Percentiles rank a stretch among this genome's conserved stretches.
Conservation (phyloP, 1,140 invertebrate genomes). For the Procambarus clarkii region DNA sequence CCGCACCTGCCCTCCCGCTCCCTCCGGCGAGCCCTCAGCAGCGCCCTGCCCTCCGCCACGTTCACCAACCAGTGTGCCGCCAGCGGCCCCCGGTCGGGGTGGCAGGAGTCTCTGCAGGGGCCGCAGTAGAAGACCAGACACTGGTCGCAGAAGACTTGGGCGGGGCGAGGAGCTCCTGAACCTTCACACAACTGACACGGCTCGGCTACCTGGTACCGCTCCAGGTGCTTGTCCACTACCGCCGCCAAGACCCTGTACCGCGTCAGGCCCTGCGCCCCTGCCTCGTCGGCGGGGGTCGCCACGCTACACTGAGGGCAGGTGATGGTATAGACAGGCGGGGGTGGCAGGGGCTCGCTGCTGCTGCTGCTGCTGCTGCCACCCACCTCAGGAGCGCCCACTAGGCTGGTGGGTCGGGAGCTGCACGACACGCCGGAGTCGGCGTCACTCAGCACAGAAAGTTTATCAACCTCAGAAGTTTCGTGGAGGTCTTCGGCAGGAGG, state of each 20-base stretch:
- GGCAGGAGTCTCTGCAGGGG: conserved; percentile 64
- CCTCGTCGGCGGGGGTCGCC: conserved; percentile 60
- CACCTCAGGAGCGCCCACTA: conserved; percentile 61
- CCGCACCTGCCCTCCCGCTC: conserved; percentile 66
- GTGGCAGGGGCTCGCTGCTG: conserved; percentile 42
- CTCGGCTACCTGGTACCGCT: conserved; percentile 67
- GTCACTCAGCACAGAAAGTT: conserved; percentile 71
- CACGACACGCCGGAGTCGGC: conserved; percentile 71
- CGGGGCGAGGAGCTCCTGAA: conserved; percentile 49
- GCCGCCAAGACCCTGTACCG: conserved; percentile 68
- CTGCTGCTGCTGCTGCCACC: conserved; percentile 31
- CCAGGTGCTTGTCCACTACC: conserved; percentile 70
- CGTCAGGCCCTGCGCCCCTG: conserved; percentile 58
- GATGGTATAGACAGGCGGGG: conserved; percentile 67
- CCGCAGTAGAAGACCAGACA: conserved; percentile 71
- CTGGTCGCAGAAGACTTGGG: conserved; percentile 71
- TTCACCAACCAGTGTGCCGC: conserved; percentile 52
- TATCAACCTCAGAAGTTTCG: conserved; percentile 68
- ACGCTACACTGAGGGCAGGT: conserved; percentile 64
- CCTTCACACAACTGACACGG: conserved; percentile 70
- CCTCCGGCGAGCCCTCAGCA: conserved; percentile 51
- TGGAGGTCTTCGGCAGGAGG: conserved; percentile 15
- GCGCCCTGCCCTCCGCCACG: conserved; percentile 41
- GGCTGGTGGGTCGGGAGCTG: conserved; percentile 69
- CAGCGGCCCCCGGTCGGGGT: conserved; percentile 67